Percentiles rank a stretch among this genome's conserved stretches.
phyloP scores from a whole-genome alignment of 2,888 invertebrate species.

The Chrysolina oricalcia region DNA sequence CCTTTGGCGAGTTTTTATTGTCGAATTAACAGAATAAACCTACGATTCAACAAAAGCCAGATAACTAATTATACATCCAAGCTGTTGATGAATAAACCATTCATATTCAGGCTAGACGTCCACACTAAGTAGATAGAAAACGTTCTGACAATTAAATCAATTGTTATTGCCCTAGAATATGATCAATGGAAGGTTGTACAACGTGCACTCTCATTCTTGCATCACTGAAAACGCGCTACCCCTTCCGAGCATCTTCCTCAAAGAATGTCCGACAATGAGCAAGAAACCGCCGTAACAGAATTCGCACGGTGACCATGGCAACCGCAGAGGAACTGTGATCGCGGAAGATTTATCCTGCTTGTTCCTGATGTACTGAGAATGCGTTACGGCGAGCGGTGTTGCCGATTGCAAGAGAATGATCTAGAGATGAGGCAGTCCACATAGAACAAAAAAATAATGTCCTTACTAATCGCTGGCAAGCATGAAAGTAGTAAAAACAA shows the following conservation, averaged over 20 bases:
- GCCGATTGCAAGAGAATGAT: slow-evolving; percentile 8
- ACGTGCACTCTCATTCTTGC: neutral
- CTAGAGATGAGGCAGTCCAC: neutral
- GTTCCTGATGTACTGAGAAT: slow-evolving; percentile 57
- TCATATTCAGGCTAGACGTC: neutral
- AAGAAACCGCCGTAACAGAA: slow-evolving; percentile 35
- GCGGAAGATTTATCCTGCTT: slow-evolving; percentile 39
- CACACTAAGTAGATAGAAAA: neutral
- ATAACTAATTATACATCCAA: neutral
- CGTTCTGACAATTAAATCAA: neutral
- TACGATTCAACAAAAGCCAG: neutral
- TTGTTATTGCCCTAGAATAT: neutral
- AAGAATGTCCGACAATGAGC: slow-evolving; percentile 38
- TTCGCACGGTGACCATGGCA: slow-evolving; percentile 52
- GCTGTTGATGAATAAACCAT: neutral
- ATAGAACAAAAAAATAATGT: too few species aligned
- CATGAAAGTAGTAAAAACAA: too few species aligned
- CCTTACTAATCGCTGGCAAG: too few species aligned
- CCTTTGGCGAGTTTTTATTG: too few species aligned
- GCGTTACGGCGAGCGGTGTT: slow-evolving; percentile 54
- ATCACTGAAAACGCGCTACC: neutral
- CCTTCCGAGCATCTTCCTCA: slow-evolving; percentile 15
- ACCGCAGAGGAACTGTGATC: slow-evolving; percentile 53
- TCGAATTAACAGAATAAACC: too few species aligned
- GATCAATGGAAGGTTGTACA: neutral